Base-by-base conservation (phyloP, 2,888 invertebrate genomes). In the Eremobia ochroleuca region DNA sequence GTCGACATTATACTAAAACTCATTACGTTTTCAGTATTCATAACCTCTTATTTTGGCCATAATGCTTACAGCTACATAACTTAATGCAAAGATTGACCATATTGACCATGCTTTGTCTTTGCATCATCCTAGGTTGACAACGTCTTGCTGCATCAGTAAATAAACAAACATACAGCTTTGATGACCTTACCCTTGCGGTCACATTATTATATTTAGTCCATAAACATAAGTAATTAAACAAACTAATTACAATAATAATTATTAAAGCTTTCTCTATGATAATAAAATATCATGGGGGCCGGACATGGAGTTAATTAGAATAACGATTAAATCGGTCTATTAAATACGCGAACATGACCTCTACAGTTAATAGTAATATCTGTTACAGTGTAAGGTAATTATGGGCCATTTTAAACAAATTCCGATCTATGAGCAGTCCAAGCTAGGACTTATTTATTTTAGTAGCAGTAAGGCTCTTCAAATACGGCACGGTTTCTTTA, bases 331-430 rank as follows among this genome's bases (percentile, higher is more conserved):
- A 71, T 55, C 28, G 34, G 43, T 66, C 28, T 37, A 81, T 83
- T 78, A 81, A 69, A 71, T 72, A 46, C 61, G 34, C 59, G 31
- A 70, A 85, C 85, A 85, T 75, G 81, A 71, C 81, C 72, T 59
- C 66, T 31, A 18, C 59, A 9, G 59, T 40, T 73, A 40, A 34
- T 40, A 34, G 28, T 37, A n/a, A 62, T 58, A 21, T 21, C 46
- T 49, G 77, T 71, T 52, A 28, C 61, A 31, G 61, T 34, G 2
- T 52, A 9, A 31, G 15, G 25, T 40, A 0, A 34, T 15, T 52
- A 34, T 59, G 0, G 11, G 15, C 34, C 43, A 46, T 49, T 31
- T 31, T 0, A 18, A 15, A 40, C 49, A 62, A 25, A 13, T 34
- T 21, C 15, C n/a, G 59, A 9, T 55, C 2, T 25, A 4, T 15